These are phyloP conservation scores for Heliothis virescens DNA, from an alignment of 1,140 invertebrate genomes.

Conservation along the genomic window DNA sequence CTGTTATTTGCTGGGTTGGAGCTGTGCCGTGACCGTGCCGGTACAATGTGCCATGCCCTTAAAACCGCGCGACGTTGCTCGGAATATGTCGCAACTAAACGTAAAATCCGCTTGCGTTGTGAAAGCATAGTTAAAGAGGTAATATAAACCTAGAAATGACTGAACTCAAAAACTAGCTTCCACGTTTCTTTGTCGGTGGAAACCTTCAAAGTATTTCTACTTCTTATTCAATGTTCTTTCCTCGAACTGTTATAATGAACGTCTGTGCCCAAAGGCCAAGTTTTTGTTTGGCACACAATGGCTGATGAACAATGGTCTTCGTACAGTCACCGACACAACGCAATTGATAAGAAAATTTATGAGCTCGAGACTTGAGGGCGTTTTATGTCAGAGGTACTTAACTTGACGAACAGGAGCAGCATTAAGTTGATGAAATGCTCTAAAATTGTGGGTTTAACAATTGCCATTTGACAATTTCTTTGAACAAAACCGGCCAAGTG, in stretches of 20 bases:
- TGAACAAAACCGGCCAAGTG: too few species aligned
- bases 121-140: too few species aligned
- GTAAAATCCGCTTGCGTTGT: too few species aligned
- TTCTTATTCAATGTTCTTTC: slow-evolving; percentile 24
- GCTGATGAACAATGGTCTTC: slow-evolving; percentile 5
- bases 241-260: slow-evolving; percentile 13
- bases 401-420: too few species aligned
- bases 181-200: background rate
- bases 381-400: background rate
- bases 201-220: too few species aligned
- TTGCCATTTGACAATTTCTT: too few species aligned
- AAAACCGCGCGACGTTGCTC: too few species aligned
- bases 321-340: slow-evolving; percentile 21
- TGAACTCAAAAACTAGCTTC: background rate
- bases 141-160: background rate
- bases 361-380: background rate
- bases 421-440: background rate
- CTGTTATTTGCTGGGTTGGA: too few species aligned
- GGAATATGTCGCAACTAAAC: too few species aligned
- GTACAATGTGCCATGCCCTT: too few species aligned
- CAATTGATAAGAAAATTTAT: slow-evolving; percentile 31
- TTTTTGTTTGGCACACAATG: slow-evolving; percentile 37
- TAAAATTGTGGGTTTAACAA: background rate
- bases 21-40: too few species aligned
- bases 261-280: slow-evolving; percentile 12